Evolutionary conservation across 2,113 vertebrate species (phyloP).

Genomic region (Coracopsis vasa): DNA sequence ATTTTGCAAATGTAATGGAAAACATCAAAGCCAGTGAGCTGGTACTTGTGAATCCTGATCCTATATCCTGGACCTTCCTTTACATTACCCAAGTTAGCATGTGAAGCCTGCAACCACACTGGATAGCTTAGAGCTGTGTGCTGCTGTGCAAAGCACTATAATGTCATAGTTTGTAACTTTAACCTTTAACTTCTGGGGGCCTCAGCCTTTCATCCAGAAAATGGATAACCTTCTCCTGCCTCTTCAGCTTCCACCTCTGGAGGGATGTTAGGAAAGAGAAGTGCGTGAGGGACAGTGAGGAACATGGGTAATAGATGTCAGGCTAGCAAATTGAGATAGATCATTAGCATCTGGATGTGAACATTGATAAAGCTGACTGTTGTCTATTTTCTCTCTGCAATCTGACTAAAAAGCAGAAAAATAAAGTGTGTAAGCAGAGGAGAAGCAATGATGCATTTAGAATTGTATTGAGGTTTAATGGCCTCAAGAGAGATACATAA

Average conservation of each 20-base stretch:
- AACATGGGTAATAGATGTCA: neutral
- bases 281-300: neutral
- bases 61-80: neutral
- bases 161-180: neutral
- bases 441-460: constrained; percentile 53
- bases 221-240: neutral
- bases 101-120: neutral
- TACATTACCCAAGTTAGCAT: neutral
- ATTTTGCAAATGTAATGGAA: neutral
- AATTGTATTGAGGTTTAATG: constrained; percentile 52
- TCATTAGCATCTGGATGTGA: neutral
- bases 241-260: neutral
- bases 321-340: constrained; percentile 18
- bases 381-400: neutral
- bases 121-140: neutral
- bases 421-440: constrained; percentile 45
- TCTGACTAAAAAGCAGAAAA: constrained; percentile 54
- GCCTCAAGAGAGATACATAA: constrained; percentile 32
- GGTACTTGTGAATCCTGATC: neutral
- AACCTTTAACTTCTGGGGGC: neutral
- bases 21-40: neutral
- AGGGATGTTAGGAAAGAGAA: neutral
- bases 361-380: constrained; percentile 14
- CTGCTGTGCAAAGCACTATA: neutral
- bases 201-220: neutral